Percentiles rank a stretch among this genome's conserved stretches.
Conservation (phyloP, 2,888 invertebrate genomes). For the Lithophane ornitopus region DNA sequence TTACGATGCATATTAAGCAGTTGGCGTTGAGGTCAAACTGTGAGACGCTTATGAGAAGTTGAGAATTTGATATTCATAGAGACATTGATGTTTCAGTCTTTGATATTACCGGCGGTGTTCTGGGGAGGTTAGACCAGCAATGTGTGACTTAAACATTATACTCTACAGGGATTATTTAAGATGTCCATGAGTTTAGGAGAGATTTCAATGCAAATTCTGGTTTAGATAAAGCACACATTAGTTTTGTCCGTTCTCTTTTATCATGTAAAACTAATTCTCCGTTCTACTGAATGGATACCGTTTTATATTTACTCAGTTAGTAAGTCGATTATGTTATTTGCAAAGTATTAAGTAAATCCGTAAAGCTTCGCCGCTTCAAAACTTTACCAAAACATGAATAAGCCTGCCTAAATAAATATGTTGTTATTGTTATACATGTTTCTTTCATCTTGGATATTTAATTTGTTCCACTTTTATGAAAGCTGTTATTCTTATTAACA, state of each 20-base stretch:
- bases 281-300: background rate
- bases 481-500: background rate
- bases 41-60: slow-evolving; percentile 16
- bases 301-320: slow-evolving; percentile 36
- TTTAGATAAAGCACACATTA: too few relatives aligned
- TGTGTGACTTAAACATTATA: background rate
- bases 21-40: slow-evolving; percentile 40
- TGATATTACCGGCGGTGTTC: slow-evolving; percentile 20
- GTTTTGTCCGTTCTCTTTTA: background rate
- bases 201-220: background rate
- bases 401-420: slow-evolving; percentile 40
- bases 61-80: slow-evolving; percentile 47
- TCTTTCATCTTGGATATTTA: slow-evolving; percentile 16
- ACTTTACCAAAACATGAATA: slow-evolving; percentile 31
- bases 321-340: slow-evolving; percentile 43
- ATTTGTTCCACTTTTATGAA: slow-evolving; percentile 10
- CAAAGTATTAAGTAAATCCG: slow-evolving; percentile 20
- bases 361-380: slow-evolving; percentile 18
- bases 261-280: slow-evolving; percentile 14
- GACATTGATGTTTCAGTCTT: slow-evolving; percentile 42
- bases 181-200: background rate
- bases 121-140: background rate
- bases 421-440: slow-evolving; percentile 9
- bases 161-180: too few relatives aligned
- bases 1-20: slow-evolving; percentile 69